Evolutionary conservation across 92 coral and sea anemone genomes (phyloP), one percentile per base, ranked within the genome.

Genomic region (Galaxea fascicularis): DNA sequence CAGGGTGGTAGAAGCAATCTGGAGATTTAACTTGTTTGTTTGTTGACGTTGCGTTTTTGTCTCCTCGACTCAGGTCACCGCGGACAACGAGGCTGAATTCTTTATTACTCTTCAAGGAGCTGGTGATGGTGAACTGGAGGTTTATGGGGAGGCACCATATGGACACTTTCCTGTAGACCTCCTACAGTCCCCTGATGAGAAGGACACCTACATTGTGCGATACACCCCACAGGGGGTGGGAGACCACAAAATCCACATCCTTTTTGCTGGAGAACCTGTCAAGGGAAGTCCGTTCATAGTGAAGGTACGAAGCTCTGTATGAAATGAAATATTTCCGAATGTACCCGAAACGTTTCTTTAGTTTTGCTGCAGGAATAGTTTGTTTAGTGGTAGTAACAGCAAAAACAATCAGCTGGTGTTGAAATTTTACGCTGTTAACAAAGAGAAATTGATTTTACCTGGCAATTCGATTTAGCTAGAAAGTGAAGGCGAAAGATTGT

Each of bases 221-320:
- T 96, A 94, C 80, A 94, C 95, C 6, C 95, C 95, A 0, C 89
- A 77, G 67, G 96, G 93, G 24, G 91, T 95, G 51, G 99, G 99
- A 9, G 86, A 84, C 30, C 98, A 96, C 87, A 96, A 92, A 82
- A 94, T 96, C n/a, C 90, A 94, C 74, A 92, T 96, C 22, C 85
- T 66, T 53, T 94, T 90, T 65, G 95, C 94, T 30, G 95, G 97
- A 44, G 83, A 84, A 22, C 93, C 95, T 30, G 95, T 96, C 4
- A 90, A 87, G 10, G 99, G 98, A 30, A 96, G 99, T 56, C 99
- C 99, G 1, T 96, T 83, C 63, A 63, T 92, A 52, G 95, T 96
- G 79, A 96, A 96, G 87, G 97, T 93, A 21, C 22, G 77, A 41
- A 54, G 53, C 20, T 16, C 24, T 10, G 10, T 46, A 18, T n/a